These are phyloP conservation scores for Dendroctonus ponderosae DNA, from an alignment of 1,140 invertebrate genomes.

Conservation along the genomic window DNA sequence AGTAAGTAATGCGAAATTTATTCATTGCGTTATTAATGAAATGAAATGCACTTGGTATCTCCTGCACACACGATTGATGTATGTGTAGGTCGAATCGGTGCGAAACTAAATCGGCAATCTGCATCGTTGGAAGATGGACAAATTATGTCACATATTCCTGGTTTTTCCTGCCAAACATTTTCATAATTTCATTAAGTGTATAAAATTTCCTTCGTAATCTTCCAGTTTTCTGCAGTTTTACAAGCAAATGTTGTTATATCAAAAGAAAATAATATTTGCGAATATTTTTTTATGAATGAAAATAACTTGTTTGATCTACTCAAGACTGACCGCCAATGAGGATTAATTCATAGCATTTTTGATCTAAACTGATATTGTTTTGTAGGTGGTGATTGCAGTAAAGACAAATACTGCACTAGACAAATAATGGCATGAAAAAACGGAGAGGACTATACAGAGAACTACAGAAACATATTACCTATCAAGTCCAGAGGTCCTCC, in stretches of 20 bases:
- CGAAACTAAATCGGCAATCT: conserved; percentile 2
- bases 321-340: too few relatives aligned
- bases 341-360: too few relatives aligned
- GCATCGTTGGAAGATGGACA: conserved; percentile 7
- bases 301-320: too few relatives aligned
- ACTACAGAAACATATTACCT: conserved; percentile 21
- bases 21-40: not conserved
- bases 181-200: not conserved
- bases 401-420: conserved; percentile 91
- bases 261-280: not conserved
- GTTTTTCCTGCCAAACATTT: conserved; percentile 2
- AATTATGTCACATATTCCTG: conserved; percentile 2
- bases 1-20: conserved; percentile 49
- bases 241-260: not conserved
- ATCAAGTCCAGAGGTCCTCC: conserved; percentile 57
- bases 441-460: conserved; percentile 28
- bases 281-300: conserved; percentile 2
- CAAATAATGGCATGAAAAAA: conserved; percentile 70
- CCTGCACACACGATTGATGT: conserved; percentile 9
- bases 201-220: too few relatives aligned
- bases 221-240: too few relatives aligned
- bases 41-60: conserved; percentile 18
- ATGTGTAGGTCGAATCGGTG: conserved; percentile 13
- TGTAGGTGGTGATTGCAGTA: conserved; percentile 79
- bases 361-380: conserved; percentile 17